A percentile compares a stretch with the other conserved stretches of the same genome.
Evolutionary conservation across 2,888 invertebrate genomes (phyloP).

Genomic region (Opisthograptis luteolata): DNA sequence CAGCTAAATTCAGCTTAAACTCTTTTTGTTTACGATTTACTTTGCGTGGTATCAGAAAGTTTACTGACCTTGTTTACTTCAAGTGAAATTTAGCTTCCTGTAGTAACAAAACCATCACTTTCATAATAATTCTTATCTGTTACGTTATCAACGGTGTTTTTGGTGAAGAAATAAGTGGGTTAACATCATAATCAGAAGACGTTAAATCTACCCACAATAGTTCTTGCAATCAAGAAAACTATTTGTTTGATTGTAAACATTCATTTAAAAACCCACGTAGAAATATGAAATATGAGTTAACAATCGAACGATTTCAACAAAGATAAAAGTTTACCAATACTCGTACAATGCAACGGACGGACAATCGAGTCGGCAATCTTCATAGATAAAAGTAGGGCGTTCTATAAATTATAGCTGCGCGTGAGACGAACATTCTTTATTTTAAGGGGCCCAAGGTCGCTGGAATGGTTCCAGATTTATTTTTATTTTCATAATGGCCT

Average conservation of each 20-base stretch:
- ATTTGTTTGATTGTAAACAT: constrained; percentile 35
- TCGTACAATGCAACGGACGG: constrained; percentile 28
- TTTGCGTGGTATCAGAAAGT: constrained; percentile 34
- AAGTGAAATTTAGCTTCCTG: constrained; percentile 29
- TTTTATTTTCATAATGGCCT: constrained; percentile 53
- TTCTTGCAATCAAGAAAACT: constrained; percentile 25
- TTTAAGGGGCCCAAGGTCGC: constrained; percentile 75
- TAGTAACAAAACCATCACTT: constrained; percentile 25
- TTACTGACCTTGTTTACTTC: constrained; percentile 32
- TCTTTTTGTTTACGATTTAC: constrained; percentile 33
- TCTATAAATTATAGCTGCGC: constrained; percentile 67
- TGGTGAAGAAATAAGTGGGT: constrained; percentile 11
- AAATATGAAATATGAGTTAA: constrained; percentile 27
- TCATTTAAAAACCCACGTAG: constrained; percentile 33
- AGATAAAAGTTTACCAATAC: constrained; percentile 31
- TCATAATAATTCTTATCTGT: constrained; percentile 29
- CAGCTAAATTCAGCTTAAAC: constrained; percentile 14
- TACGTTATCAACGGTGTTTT: constrained; percentile 20
- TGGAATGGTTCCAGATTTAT: constrained; percentile 76
- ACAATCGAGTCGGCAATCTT: constrained; percentile 46
- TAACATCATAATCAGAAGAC: constrained; percentile 17
- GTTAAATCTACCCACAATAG: constrained; percentile 26
- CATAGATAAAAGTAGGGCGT: constrained; percentile 67
- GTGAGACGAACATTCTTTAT: constrained; percentile 66
- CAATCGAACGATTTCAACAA: constrained; percentile 34